Percentiles rank a stretch among this genome's conserved stretches.
phyloP scores from a whole-genome alignment of 37 sponge, comb jelly and placozoan species.

The Oopsacas minuta region DNA sequence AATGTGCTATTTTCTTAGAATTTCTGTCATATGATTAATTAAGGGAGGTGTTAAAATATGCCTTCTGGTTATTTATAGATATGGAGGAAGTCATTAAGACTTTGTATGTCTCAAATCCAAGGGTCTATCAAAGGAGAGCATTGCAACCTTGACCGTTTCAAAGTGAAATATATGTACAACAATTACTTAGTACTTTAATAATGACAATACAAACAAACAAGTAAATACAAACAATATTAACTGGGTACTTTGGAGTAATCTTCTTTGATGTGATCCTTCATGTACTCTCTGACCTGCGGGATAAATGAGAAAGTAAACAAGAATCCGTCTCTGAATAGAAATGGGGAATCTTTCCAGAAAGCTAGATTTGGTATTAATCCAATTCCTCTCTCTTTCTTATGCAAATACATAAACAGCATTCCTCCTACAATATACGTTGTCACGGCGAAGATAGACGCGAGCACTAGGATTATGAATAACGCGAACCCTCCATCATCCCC shows the following conservation, averaged over 20 bases:
- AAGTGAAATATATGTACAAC: background rate
- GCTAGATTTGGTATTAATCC: constrained; percentile 44
- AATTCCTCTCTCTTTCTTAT: constrained; percentile 45
- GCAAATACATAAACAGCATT: constrained; percentile 23
- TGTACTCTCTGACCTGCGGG: background rate
- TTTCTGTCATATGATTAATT: too few species aligned
- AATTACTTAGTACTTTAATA: background rate
- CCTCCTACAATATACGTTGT: constrained; percentile 47
- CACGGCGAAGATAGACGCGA: background rate
- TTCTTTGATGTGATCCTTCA: too few species aligned
- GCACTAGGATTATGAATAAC: background rate
- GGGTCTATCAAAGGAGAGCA: too few species aligned
- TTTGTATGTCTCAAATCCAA: too few species aligned
- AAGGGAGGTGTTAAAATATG: too few species aligned
- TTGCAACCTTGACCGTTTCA: too few species aligned
- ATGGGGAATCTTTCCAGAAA: constrained; percentile 61
- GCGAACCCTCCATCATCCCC: background rate
- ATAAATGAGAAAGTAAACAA: background rate
- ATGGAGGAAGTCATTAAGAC: too few species aligned
- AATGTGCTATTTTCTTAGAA: too few species aligned
- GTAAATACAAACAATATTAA: background rate
- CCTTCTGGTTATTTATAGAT: too few species aligned
- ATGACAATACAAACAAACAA: background rate
- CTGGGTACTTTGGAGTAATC: background rate
- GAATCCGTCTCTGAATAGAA: constrained; percentile 39